Evolutionary conservation across 2,888 invertebrate species (phyloP).

Genomic region (Eretmocerus hayati): DNA sequence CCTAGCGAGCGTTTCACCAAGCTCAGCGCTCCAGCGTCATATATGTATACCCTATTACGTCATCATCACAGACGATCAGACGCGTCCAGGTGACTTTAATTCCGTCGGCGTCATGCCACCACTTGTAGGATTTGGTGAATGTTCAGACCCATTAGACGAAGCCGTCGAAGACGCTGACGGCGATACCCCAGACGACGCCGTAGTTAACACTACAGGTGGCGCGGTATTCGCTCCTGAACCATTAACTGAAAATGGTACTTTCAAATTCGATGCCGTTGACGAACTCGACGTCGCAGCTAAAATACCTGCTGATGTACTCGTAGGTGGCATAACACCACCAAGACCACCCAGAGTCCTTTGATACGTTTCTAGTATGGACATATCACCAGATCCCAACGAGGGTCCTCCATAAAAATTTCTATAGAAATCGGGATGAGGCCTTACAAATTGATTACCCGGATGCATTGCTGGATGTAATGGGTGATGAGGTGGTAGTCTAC

Average conservation of each 20-base stretch:
- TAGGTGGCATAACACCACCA: conserved; percentile 43
- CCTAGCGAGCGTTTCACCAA: not conserved
- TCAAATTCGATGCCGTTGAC: conserved; percentile 33
- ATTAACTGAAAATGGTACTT: conserved; percentile 38
- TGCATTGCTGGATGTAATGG: conserved; percentile 58
- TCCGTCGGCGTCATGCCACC: conserved; percentile 37
- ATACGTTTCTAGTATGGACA: conserved; percentile 65
- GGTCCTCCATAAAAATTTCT: conserved; percentile 68
- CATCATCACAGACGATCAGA: conserved; percentile 32
- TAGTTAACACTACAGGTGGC: conserved; percentile 55
- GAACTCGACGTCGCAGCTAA: conserved; percentile 48
- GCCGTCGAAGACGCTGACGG: conserved; percentile 54
- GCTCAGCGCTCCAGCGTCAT: not conserved
- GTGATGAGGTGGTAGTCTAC: conserved; percentile 51
- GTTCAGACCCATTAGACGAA: conserved; percentile 49
- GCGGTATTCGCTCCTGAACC: conserved; percentile 45
- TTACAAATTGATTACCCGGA: conserved; percentile 55
- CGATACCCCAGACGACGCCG: conserved; percentile 51
- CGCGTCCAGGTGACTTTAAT: conserved; percentile 43
- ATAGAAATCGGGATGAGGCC: conserved; percentile 64
- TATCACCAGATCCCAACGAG: conserved; percentile 54
- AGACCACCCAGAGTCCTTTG: conserved; percentile 61
- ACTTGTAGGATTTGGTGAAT: conserved; percentile 38
- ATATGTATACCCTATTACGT: conserved; percentile 1
- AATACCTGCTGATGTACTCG: conserved; percentile 37